phyloP scores from a whole-genome alignment of 2,797 vertebrate species.

The Heteromormyrus szaboi region DNA sequence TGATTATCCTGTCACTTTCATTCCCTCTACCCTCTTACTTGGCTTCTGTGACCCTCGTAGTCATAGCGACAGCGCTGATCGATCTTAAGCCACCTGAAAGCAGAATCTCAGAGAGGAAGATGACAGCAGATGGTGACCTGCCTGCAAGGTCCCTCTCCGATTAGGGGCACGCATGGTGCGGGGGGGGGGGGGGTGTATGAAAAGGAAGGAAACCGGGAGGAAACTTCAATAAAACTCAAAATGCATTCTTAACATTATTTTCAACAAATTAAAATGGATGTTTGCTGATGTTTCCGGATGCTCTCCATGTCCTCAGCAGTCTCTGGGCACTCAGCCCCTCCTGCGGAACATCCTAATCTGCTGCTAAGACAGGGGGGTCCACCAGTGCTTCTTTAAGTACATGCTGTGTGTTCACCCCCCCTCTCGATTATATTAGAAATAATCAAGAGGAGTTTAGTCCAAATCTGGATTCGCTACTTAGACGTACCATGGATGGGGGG shows the following conservation, averaged over 20 bases:
- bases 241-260: constrained; percentile 3
- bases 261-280: neutral
- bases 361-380: neutral
- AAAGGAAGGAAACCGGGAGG: neutral
- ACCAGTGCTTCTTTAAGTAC: neutral
- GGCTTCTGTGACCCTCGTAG: constrained; percentile 64
- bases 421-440: no score
- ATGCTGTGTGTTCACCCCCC: neutral
- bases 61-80: constrained; percentile 75
- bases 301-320: neutral
- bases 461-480: neutral
- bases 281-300: neutral
- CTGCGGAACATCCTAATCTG: neutral
- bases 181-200: constrained; percentile 24
- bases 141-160: constrained; percentile 69
- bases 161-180: constrained; percentile 24
- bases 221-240: neutral
- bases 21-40: constrained; percentile 32
- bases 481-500: neutral
- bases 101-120: constrained; percentile 69
- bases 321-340: neutral
- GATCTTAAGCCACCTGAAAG: constrained; percentile 80
- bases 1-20: neutral
- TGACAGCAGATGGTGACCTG: constrained; percentile 78
- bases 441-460: neutral